These are phyloP conservation scores for Gulo gulo DNA, from an alignment of 2,113 vertebrate genomes.

Conservation along the genomic window DNA sequence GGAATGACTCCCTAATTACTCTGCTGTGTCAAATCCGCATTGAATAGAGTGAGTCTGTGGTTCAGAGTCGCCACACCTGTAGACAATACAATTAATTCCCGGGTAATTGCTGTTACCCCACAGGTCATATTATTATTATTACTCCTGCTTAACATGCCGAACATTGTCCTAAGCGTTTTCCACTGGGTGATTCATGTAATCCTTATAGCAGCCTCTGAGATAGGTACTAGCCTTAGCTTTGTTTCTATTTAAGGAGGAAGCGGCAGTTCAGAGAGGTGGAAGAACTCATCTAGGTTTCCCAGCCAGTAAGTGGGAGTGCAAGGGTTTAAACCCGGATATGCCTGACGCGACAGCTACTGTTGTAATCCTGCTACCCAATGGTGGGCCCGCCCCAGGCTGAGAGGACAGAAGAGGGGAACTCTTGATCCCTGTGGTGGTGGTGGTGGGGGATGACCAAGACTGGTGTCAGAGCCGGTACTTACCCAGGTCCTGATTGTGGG, in stretches of 20 bases:
- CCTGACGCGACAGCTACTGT: not conserved
- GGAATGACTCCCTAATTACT: slow-evolving; percentile 33
- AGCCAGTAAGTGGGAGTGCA: not conserved
- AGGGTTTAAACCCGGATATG: not conserved
- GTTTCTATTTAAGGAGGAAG: not conserved
- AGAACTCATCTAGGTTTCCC: not conserved
- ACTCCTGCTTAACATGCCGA: not conserved
- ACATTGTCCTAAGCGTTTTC: not conserved
- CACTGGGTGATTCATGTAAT: not conserved
- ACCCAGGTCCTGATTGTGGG: slow-evolving; percentile 98
- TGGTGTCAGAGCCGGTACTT: slow-evolving; percentile 56
- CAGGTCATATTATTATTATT: not conserved
- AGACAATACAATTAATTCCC: slow-evolving; percentile 32
- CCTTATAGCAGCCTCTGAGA: not conserved
- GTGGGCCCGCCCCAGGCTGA: not conserved
- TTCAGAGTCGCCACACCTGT: not conserved
- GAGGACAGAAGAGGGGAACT: not conserved
- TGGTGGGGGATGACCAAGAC: not conserved
- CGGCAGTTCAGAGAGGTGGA: not conserved
- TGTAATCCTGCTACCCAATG: not conserved
- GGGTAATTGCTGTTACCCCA: not conserved
- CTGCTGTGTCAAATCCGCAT: slow-evolving; percentile 21
- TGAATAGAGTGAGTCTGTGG: not conserved
- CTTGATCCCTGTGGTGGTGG: not conserved
- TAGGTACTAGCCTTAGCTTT: not conserved